These are phyloP conservation scores for Epirrita christyi DNA, from an alignment of 2,888 invertebrate species.

Conservation along the genomic window DNA sequence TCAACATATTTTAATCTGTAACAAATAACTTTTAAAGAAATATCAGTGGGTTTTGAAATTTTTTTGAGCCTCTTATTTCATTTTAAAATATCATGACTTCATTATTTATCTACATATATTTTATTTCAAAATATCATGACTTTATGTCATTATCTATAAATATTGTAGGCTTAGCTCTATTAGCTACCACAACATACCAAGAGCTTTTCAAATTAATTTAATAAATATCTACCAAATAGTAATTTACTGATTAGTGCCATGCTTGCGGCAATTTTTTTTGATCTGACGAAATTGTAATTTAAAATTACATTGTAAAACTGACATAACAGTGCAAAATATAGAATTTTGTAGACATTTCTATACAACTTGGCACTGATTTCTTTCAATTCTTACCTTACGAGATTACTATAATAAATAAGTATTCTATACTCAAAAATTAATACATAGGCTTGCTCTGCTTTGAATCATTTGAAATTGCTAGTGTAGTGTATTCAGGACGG, in stretches of 20 bases:
- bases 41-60: conserved; percentile 24
- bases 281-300: not conserved
- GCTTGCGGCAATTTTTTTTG: not conserved
- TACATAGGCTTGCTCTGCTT: not conserved
- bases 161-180: conserved; percentile 10
- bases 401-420: not conserved
- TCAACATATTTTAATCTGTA: not conserved
- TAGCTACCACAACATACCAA: not conserved
- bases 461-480: not conserved
- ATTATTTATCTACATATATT: too few relatives aligned
- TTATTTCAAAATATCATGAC: too few relatives aligned
- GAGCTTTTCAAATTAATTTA: not conserved
- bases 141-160: not conserved
- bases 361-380: conserved; percentile 16
- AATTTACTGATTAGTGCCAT: not conserved
- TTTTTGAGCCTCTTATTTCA: conserved; percentile 8
- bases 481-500: too few relatives aligned
- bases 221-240: not conserved
- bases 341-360: not conserved
- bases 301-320: not conserved
- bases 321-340: not conserved
- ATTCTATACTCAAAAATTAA: conserved; percentile 16
- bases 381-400: conserved; percentile 2
- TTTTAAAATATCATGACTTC: not conserved
- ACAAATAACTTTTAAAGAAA: not conserved